Percentiles rank a stretch among this genome's conserved stretches.
phyloP scores from a whole-genome alignment of 30 jellyfish, hydroid and myxozoan species.

The Pelagia noctiluca region DNA sequence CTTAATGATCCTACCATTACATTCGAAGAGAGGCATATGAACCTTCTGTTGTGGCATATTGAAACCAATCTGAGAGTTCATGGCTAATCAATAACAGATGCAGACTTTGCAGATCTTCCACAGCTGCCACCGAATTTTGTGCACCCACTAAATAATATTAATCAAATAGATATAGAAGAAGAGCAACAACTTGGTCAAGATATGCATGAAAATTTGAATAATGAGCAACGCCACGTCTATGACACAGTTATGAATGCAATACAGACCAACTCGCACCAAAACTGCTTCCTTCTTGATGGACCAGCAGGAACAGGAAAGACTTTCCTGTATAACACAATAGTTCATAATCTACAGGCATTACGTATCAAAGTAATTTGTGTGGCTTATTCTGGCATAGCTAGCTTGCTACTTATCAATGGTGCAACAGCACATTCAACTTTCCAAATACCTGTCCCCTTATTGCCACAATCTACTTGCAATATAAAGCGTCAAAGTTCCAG shows the following conservation, averaged over 20 bases:
- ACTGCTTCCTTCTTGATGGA: slow-evolving; percentile 30
- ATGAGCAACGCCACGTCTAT: slow-evolving; percentile 32
- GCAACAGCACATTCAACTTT: slow-evolving; percentile 43
- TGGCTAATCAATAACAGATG: slow-evolving; percentile 41
- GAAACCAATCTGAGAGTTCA: slow-evolving; percentile 40
- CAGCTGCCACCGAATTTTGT: slow-evolving; percentile 41
- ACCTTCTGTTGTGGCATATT: slow-evolving; percentile 43
- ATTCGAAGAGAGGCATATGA: slow-evolving; percentile 33
- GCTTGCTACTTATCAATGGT: slow-evolving; percentile 50
- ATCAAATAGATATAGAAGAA: neutral
- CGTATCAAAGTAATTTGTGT: slow-evolving; percentile 11
- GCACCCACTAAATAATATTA: neutral
- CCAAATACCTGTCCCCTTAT: slow-evolving; percentile 31
- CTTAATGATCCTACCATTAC: slow-evolving; percentile 36
- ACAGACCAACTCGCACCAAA: neutral
- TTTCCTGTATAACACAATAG: slow-evolving; percentile 27
- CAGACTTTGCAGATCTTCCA: slow-evolving; percentile 42
- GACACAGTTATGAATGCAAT: slow-evolving; percentile 36
- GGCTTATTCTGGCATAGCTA: slow-evolving; percentile 40
- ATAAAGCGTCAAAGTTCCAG: slow-evolving; percentile 29
- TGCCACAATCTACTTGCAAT: slow-evolving; percentile 26
- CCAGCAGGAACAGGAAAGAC: slow-evolving; percentile 68
- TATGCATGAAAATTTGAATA: slow-evolving; percentile 16
- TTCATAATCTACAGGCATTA: slow-evolving; percentile 6
- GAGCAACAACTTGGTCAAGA: slow-evolving; percentile 37